Conservation (phyloP, 2,888 invertebrate species). For the Labia minor region DNA sequence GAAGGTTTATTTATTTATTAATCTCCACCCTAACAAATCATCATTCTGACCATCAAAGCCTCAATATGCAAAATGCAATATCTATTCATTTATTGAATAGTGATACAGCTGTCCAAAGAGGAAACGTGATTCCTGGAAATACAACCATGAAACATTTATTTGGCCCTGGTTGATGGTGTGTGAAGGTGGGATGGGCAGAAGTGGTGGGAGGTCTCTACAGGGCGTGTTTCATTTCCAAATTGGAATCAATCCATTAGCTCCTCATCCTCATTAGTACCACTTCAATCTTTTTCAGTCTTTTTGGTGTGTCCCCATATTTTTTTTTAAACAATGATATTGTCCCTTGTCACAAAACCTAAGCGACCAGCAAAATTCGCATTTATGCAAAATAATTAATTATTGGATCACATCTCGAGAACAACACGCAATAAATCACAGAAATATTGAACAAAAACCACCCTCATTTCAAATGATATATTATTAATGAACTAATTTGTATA, state of each 20-base stretch:
- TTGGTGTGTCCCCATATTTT: neutral
- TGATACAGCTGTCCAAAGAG: too few relatives aligned
- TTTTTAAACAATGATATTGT: neutral
- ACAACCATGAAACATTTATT: too few relatives aligned
- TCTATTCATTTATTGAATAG: too few relatives aligned
- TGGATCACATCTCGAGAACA: neutral
- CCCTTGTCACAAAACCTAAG: slow-evolving; percentile 4
- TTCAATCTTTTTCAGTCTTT: neutral
- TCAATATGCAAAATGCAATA: too few relatives aligned
- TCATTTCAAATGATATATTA: neutral
- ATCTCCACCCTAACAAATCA: too few relatives aligned
- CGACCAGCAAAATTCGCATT: neutral
- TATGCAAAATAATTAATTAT: slow-evolving; percentile 9
- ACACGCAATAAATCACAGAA: neutral
- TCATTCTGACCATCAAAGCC: too few relatives aligned
- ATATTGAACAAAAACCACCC: neutral
- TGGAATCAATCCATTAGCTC: neutral
- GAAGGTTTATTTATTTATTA: too few relatives aligned
- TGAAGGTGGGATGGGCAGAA: too few relatives aligned
- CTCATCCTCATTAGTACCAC: neutral
- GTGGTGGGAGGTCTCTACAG: neutral
- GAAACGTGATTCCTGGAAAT: too few relatives aligned
- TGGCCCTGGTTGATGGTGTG: too few relatives aligned
- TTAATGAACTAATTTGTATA: neutral
- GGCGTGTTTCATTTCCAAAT: neutral